These are phyloP conservation scores for Dendrophyllia cribrosa DNA, from an alignment of 64 coral and sea anemone genomes.

Conservation along the genomic window DNA sequence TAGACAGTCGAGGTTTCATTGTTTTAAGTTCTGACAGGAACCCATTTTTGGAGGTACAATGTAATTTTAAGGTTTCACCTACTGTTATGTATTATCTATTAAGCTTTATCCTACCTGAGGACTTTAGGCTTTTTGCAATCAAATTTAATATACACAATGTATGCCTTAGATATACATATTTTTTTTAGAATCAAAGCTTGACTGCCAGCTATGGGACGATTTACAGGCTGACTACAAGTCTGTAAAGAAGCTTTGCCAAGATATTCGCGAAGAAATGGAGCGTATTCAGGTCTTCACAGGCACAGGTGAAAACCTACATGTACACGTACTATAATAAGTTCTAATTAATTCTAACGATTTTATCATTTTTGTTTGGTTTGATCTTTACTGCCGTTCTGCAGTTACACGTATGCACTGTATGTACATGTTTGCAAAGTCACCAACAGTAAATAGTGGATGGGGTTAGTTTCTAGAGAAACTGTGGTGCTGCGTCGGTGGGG, in stretches of 20 bases:
- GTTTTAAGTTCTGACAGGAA: neutral
- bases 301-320: conserved; percentile 34
- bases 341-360: conserved; percentile 1
- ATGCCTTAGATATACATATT: neutral
- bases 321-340: conserved; percentile 16
- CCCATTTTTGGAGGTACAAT: no score
- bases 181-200: conserved; percentile 21
- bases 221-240: conserved; percentile 14
- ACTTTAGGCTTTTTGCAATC: conserved; percentile 35
- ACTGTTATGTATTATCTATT: neutral
- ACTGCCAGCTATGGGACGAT: conserved; percentile 19
- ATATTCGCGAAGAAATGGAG: conserved; percentile 34
- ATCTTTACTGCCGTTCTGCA: conserved; percentile 2
- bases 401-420: conserved; percentile 18
- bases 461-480: no score
- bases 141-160: no score
- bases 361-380: conserved; percentile 19
- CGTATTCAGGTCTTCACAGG: conserved; percentile 31
- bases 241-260: conserved; percentile 9
- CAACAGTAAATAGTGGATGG: conserved; percentile 5
- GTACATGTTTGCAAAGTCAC: neutral
- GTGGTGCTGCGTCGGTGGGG: no score
- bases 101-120: conserved; percentile 24
- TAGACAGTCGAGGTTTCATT: conserved; percentile 9
- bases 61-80: conserved; percentile 5